Evolutionary conservation across 2,888 invertebrate species (phyloP).

Genomic region (Ophion slaviceki): DNA sequence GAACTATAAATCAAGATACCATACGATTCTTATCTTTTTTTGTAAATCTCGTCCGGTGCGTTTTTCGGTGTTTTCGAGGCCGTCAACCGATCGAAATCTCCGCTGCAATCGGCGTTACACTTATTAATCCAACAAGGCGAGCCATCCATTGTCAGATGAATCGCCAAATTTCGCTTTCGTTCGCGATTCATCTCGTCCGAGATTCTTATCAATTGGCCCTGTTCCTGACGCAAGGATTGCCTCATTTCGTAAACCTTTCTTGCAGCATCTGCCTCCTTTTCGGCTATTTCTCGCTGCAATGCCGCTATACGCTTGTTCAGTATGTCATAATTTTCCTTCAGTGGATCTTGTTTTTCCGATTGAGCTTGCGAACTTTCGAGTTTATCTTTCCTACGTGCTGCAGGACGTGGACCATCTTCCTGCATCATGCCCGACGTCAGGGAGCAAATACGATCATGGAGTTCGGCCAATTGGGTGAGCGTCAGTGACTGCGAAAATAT

Average conservation of each 20-base stretch:
- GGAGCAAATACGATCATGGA: constrained; percentile 78
- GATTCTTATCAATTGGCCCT: constrained; percentile 73
- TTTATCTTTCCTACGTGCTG: constrained; percentile 25
- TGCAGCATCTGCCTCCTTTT: constrained; percentile 76
- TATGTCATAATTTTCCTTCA: constrained; percentile 70
- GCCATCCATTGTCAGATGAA: constrained; percentile 71
- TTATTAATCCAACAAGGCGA: constrained; percentile 66
- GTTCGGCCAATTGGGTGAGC: constrained; percentile 77
- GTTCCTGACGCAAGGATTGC: constrained; percentile 74
- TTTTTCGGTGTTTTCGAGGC: constrained; percentile 15
- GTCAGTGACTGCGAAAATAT: constrained; percentile 73
- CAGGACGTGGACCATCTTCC: constrained; percentile 61
- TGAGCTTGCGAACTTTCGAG: background rate
- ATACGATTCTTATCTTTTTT: constrained; percentile 27
- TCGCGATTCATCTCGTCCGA: constrained; percentile 77
- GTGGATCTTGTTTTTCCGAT: constrained; percentile 41
- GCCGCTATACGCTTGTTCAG: constrained; percentile 77
- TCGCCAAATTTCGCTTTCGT: constrained; percentile 73
- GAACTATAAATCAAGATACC: background rate
- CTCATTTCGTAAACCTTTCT: constrained; percentile 74
- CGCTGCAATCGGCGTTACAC: constrained; percentile 67
- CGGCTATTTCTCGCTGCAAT: constrained; percentile 76
- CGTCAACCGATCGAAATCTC: constrained; percentile 47
- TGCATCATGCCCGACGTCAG: constrained; percentile 75
- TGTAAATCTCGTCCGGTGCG: background rate